Conservation (phyloP, 2,888 invertebrate genomes). For the Harpagoxenus sublaevis region DNA sequence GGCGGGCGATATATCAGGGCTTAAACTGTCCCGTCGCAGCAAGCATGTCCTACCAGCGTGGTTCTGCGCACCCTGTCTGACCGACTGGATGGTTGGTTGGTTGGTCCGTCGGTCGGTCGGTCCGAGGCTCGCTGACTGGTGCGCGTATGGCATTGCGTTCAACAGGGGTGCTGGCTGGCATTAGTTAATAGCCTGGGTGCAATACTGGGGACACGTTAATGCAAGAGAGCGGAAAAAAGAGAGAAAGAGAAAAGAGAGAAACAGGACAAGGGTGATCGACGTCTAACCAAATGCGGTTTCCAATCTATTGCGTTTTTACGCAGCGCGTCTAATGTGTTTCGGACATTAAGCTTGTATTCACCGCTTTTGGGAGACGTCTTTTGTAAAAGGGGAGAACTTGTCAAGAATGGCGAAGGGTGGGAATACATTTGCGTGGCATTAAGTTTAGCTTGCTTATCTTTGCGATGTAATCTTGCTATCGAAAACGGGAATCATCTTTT, state of each 20-base stretch:
- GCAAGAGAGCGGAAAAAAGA: conserved; percentile 74
- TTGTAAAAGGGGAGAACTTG: conserved; percentile 31
- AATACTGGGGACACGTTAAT: conserved; percentile 80
- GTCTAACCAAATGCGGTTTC: conserved; percentile 85
- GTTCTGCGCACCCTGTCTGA: conserved; percentile 70
- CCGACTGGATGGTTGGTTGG: conserved; percentile 60
- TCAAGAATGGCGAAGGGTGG: not conserved
- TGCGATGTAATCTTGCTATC: not conserved
- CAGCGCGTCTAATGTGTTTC: conserved; percentile 52
- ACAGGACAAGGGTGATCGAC: conserved; percentile 61
- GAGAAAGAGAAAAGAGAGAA: conserved; percentile 39
- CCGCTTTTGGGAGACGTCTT: conserved; percentile 49
- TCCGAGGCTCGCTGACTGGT: conserved; percentile 72
- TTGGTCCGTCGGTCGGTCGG: conserved; percentile 32
- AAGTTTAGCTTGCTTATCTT: not conserved
- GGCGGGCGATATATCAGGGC: conserved; percentile 86
- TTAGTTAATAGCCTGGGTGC: conserved; percentile 85
- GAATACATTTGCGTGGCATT: not conserved
- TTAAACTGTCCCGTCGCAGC: conserved; percentile 83
- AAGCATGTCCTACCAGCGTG: conserved; percentile 77
- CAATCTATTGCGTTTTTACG: conserved; percentile 86
- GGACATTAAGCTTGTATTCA: conserved; percentile 60
- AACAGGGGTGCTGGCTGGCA: conserved; percentile 79
- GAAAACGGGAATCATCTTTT: not conserved
- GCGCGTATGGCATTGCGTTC: conserved; percentile 77